A percentile compares a stretch with the other conserved stretches of the same genome.
Conservation (phyloP, 92 coral and sea anemone species). For the Parazoanthus darwini region DNA sequence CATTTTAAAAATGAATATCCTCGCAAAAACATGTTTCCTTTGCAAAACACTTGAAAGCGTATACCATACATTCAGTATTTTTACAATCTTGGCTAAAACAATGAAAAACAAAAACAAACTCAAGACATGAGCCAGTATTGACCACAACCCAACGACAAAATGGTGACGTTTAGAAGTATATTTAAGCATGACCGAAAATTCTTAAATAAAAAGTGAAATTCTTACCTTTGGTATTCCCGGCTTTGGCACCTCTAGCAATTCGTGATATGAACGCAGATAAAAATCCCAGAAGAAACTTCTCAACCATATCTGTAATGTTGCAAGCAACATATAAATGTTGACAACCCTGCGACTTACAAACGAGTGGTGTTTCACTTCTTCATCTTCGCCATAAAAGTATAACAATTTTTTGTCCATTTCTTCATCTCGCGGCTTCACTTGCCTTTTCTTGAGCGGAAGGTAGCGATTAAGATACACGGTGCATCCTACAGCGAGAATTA, state of each 20-base stretch:
- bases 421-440: conserved; percentile 56
- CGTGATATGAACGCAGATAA: conserved; percentile 72
- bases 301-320: conserved; percentile 62
- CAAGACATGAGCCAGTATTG: not conserved
- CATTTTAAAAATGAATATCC: no score
- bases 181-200: not conserved
- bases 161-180: no score
- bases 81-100: not conserved
- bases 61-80: no score
- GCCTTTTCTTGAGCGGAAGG: conserved; percentile 77
- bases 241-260: conserved; percentile 70
- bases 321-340: conserved; percentile 67
- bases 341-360: conserved; percentile 70
- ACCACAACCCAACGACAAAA: no score
- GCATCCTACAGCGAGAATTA: conserved; percentile 71
- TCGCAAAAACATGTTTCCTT: no score
- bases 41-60: no score
- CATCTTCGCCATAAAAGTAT: conserved; percentile 43
- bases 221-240: conserved; percentile 80
- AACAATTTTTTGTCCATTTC: conserved; percentile 65
- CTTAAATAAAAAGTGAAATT: not conserved
- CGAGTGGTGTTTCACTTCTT: conserved; percentile 52
- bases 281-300: conserved; percentile 86
- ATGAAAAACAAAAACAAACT: not conserved
- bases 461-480: conserved; percentile 67